Conservation (phyloP, 1,140 invertebrate species). For the Lepidostoma basale region DNA sequence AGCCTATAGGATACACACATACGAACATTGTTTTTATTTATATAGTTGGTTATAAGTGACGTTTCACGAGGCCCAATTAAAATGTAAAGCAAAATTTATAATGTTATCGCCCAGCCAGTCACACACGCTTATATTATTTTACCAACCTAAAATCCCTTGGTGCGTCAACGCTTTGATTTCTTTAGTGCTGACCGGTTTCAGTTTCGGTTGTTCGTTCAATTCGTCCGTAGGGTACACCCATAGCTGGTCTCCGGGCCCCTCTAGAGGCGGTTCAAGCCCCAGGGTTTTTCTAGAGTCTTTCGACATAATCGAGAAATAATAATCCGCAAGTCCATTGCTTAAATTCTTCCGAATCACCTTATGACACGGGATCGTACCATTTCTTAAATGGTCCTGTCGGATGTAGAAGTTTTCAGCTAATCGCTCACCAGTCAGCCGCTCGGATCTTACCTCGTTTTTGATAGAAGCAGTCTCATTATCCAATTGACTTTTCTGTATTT, state of each 20-base stretch:
- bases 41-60: too few relatives aligned
- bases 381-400: slow-evolving; percentile 3
- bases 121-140: too few relatives aligned
- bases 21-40: too few relatives aligned
- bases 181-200: slow-evolving; percentile 15
- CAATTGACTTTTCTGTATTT: too few relatives aligned
- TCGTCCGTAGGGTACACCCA: slow-evolving; percentile 11
- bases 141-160: slow-evolving; percentile 28
- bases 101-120: too few relatives aligned
- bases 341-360: slow-evolving; percentile 5
- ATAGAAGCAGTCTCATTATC: too few relatives aligned
- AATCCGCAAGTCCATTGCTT: not conserved
- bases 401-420: slow-evolving; percentile 13
- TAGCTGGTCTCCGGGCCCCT: slow-evolving; percentile 21
- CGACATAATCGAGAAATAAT: slow-evolving; percentile 7
- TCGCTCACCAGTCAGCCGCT: not conserved
- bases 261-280: not conserved
- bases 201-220: slow-evolving; percentile 2
- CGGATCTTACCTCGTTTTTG: too few relatives aligned
- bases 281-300: not conserved
- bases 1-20: too few relatives aligned
- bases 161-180: slow-evolving; percentile 29
- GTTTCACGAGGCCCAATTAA: too few relatives aligned
- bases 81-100: too few relatives aligned
- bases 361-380: not conserved